These are phyloP conservation scores for Pyrgus malvae DNA, from an alignment of 2,888 invertebrate genomes.

Conservation along the genomic window DNA sequence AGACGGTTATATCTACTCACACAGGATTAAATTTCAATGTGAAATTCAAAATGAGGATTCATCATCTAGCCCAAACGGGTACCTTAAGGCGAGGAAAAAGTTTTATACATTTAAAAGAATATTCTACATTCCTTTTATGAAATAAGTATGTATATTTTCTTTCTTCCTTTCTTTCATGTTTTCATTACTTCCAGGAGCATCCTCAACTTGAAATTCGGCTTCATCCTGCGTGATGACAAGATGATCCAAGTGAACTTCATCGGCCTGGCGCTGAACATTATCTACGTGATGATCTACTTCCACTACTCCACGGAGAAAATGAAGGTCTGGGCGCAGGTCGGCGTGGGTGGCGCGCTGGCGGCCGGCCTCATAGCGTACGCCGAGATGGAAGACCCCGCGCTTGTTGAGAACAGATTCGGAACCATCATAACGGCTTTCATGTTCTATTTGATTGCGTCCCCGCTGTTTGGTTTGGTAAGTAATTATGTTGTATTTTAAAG, in stretches of 20 bases:
- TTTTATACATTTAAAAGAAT: no score
- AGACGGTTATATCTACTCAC: no score
- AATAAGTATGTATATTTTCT: no score
- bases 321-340: slow-evolving; percentile 80
- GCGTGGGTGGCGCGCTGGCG: slow-evolving; percentile 79
- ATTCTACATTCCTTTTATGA: no score
- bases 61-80: no score
- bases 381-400: slow-evolving; percentile 83
- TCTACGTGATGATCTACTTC: slow-evolving; percentile 86
- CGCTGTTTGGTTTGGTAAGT: slow-evolving; percentile 86
- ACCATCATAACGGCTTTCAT: slow-evolving; percentile 86
- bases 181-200: no score
- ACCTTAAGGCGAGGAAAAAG: no score
- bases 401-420: slow-evolving; percentile 87
- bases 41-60: no score
- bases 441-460: slow-evolving; percentile 85
- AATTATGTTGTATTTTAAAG: no score
- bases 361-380: slow-evolving; percentile 84
- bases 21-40: no score
- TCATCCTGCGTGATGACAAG: slow-evolving; percentile 86
- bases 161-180: no score
- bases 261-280: slow-evolving; percentile 85
- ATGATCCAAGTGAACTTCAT: slow-evolving; percentile 91
- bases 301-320: slow-evolving; percentile 81
- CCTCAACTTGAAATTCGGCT: slow-evolving; percentile 89